Evolutionary conservation across 1,140 invertebrate species (phyloP).

Genomic region (Lordiphosa stackelbergi): DNA sequence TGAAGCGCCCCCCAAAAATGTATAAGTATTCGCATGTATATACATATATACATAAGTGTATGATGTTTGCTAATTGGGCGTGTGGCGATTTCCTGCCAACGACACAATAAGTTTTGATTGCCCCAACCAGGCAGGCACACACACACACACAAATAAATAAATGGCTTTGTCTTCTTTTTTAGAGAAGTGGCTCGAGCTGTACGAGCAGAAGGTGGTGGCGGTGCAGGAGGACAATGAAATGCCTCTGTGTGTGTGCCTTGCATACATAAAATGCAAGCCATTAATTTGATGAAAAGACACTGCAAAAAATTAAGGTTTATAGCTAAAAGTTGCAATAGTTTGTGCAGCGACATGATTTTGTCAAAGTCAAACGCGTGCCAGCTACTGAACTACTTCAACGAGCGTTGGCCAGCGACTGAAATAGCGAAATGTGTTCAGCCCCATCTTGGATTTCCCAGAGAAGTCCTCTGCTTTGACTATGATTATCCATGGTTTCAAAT

Average conservation of each 20-base stretch:
- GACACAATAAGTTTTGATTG: slow-evolving; percentile 64
- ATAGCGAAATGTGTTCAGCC: no score
- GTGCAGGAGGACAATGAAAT: slow-evolving; percentile 19
- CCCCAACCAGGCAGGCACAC: slow-evolving; percentile 7
- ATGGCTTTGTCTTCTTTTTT: neutral
- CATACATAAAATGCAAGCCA: slow-evolving; percentile 22
- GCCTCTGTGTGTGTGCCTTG: slow-evolving; percentile 34
- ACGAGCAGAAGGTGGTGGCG: neutral
- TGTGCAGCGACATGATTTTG: no score
- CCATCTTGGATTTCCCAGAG: no score
- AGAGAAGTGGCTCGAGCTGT: neutral
- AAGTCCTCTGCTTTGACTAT: no score
- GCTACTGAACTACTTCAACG: no score
- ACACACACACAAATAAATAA: slow-evolving; percentile 12
- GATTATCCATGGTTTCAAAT: no score
- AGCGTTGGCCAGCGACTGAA: no score
- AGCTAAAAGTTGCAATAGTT: no score
- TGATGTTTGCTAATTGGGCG: slow-evolving; percentile 14
- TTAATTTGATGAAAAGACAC: slow-evolving; percentile 10
- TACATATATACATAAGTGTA: slow-evolving; percentile 3
- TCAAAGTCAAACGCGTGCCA: no score
- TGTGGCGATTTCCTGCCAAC: slow-evolving; percentile 53
- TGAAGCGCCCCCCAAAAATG: neutral
- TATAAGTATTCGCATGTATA: neutral
- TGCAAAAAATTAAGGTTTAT: neutral